Base-by-base conservation (phyloP, 1,140 invertebrate species). In the Drosophila guanche region DNA sequence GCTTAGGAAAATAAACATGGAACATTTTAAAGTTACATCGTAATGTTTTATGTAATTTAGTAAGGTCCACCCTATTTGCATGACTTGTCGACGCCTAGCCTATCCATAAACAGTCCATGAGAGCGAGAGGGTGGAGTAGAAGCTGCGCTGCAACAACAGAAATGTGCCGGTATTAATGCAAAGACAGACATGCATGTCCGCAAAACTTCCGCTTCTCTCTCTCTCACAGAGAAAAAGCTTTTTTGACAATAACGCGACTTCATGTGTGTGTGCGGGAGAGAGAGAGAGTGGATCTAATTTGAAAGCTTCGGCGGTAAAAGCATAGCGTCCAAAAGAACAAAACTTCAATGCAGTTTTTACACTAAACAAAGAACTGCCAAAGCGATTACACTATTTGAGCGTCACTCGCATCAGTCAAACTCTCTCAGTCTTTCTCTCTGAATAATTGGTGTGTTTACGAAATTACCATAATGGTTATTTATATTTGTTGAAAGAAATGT, bases 341-440 rank as follows among this genome's bases (percentile, higher is more conserved):
- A 84, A 85, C 80, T 81, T 88, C 60, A 63, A 66, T 89, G 80
- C 70, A 77, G 57, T 76, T 84, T 59, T 61, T 61, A 53, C 84
- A 79, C 68, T 88, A 90, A 90, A 90, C 88, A 90, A 90, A 90
- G 86, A 90, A 88, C 86, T 65, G 53, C 53, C 45, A 55, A 79
- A 45, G 67, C 52, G 86, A 90, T 90, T 88, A 72, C 81, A 77
- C 33, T 37, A 37, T 37, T 37, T 37, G 33, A 10, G 10, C 33
- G 4, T 37, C 33, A 37, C 33, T 37, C 8, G 6, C 29, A 20
- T 8, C 29, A 3, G 7, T 10, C 33, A 4, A 20, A 53, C 77
- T 79, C 55, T 76, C 50, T 43, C 1, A 8, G 23, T 47, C 5
- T 22, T 43, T 23, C 43, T n/a, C 33, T 47, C 45, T 29, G 16